Percentiles rank a stretch among this genome's conserved stretches.
phyloP scores from a whole-genome alignment of 53 echinoderm and acorn worm species.

The Zoroaster sp. region DNA sequence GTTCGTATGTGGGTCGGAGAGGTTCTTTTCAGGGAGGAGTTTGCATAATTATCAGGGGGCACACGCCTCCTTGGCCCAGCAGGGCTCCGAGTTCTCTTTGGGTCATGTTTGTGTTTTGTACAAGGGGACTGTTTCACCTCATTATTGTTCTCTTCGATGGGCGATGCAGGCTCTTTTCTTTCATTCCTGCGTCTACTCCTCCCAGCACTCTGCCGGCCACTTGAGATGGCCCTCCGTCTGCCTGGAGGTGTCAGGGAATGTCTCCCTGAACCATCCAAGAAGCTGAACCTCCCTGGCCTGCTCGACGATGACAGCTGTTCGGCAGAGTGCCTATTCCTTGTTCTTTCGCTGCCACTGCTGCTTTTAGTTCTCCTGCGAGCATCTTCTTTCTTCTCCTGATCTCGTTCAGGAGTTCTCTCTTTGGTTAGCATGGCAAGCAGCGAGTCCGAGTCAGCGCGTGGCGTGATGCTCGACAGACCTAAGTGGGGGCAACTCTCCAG shows the following conservation, averaged over 20 bases:
- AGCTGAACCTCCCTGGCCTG: constrained; percentile 25
- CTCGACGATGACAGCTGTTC: constrained; percentile 2
- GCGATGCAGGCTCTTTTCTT: constrained; percentile 6
- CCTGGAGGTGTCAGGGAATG: constrained; percentile 30
- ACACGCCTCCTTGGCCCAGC: neutral
- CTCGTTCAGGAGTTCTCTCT: constrained; percentile 33
- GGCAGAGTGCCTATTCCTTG: constrained; percentile 27
- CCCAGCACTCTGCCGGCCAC: neutral
- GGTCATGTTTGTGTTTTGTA: neutral
- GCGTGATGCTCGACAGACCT: constrained; percentile 36
- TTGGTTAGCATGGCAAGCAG: constrained; percentile 51
- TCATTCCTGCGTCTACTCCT: constrained; percentile 4
- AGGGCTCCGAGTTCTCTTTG: constrained; percentile 19
- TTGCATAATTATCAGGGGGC: neutral
- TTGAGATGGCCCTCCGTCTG: constrained; percentile 3
- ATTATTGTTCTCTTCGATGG: constrained; percentile 45
- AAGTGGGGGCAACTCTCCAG: constrained; percentile 42
- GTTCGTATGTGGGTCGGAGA: neutral
- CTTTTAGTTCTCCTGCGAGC: constrained; percentile 42
- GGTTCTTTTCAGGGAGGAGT: neutral
- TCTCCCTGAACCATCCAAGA: constrained; percentile 13
- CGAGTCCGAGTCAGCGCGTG: constrained; percentile 56
- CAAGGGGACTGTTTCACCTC: constrained; percentile 32
- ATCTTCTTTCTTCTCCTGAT: neutral
- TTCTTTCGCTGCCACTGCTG: constrained; percentile 42